phyloP scores from a whole-genome alignment of 2,113 vertebrate genomes.

The Raphicerus campestris region DNA sequence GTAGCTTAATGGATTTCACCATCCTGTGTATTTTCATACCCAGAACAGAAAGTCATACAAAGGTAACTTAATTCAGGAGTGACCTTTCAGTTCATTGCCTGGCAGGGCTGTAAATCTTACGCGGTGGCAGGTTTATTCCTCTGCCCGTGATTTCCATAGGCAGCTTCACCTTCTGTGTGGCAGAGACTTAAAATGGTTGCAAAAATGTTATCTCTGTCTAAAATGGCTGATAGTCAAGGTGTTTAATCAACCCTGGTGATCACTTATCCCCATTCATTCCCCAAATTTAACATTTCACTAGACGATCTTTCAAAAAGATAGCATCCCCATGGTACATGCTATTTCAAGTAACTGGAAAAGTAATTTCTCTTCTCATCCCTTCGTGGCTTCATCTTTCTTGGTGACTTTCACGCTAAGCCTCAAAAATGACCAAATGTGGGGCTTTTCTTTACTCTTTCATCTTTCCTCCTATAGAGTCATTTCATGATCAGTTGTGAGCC shows the following conservation, averaged over 20 bases:
- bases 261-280: slow-evolving; percentile 41
- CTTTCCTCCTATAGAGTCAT: background rate
- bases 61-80: slow-evolving; percentile 67
- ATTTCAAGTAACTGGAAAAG: slow-evolving; percentile 9
- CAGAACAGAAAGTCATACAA: slow-evolving; percentile 67
- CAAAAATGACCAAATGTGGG: background rate
- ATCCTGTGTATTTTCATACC: slow-evolving; percentile 65
- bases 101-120: slow-evolving; percentile 49
- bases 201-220: background rate
- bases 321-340: background rate
- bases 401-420: background rate
- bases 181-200: slow-evolving; percentile 18
- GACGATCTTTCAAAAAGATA: background rate
- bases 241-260: slow-evolving; percentile 35
- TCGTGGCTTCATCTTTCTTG: background rate
- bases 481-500: background rate
- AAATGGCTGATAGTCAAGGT: background rate
- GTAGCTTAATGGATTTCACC: slow-evolving; percentile 50
- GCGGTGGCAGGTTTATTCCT: slow-evolving; percentile 48
- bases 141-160: slow-evolving; percentile 34
- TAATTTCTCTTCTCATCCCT: background rate
- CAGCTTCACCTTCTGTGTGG: slow-evolving; percentile 31
- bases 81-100: slow-evolving; percentile 63
- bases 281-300: slow-evolving; percentile 43
- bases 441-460: background rate